Conservation (phyloP, 1,140 invertebrate species). For the Papilio dardanus region DNA sequence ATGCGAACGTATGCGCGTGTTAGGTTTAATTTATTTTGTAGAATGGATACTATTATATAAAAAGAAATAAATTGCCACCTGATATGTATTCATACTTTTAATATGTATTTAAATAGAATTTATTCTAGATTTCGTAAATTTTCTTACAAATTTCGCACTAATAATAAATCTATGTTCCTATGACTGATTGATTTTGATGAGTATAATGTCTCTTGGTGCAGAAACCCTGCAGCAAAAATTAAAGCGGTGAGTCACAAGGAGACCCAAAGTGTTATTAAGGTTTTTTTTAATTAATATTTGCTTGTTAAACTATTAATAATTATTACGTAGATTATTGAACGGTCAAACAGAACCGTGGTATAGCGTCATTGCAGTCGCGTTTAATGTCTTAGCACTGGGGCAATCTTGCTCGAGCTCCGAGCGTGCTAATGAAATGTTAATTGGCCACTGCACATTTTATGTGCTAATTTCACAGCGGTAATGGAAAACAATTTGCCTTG, state of each 20-base stretch:
- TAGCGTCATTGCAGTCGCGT: slow-evolving; percentile 1
- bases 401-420: slow-evolving; percentile 11
- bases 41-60: background rate
- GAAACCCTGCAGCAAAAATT: no score
- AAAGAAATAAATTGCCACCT: no score
- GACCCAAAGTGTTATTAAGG: background rate
- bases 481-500: slow-evolving; percentile 17
- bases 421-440: slow-evolving; percentile 20
- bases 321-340: background rate
- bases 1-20: background rate
- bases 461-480: slow-evolving; percentile 11
- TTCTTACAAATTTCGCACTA: no score
- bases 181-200: background rate
- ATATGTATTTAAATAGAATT: no score
- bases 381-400: slow-evolving; percentile 1
- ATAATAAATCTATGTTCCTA: background rate
- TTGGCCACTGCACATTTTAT: slow-evolving; percentile 17
- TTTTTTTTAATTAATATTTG: background rate
- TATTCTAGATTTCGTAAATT: no score
- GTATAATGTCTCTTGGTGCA: no score
- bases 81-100: no score
- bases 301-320: background rate
- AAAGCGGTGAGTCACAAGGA: background rate
- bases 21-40: background rate
- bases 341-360: background rate